A percentile compares a stretch with the other conserved stretches of the same genome.
Evolutionary conservation across 2,888 invertebrate genomes (phyloP).

Genomic region (Drosophila lacicola): DNA sequence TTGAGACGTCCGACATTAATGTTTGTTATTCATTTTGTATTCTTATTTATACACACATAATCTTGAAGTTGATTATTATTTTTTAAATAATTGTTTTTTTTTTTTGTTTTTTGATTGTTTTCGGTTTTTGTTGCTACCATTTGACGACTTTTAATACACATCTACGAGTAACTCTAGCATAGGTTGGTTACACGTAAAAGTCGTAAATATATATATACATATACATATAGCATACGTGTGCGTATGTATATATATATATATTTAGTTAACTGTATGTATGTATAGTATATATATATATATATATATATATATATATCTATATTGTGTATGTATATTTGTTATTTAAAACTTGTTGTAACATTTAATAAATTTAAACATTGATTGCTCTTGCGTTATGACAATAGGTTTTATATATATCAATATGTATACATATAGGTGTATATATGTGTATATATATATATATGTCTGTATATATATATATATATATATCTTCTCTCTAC

Average conservation of each 20-base stretch:
- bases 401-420: constrained; percentile 49
- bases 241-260: constrained; percentile 16
- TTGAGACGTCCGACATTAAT: not conserved
- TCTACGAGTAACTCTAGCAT: constrained; percentile 57
- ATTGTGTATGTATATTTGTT: constrained; percentile 23
- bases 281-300: not conserved
- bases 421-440: constrained; percentile 12
- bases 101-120: not conserved
- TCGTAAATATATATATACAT: constrained; percentile 11
- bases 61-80: constrained; percentile 1
- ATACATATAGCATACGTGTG: constrained; percentile 17
- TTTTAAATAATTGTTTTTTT: not conserved
- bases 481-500: constrained; percentile 13
- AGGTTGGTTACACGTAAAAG: constrained; percentile 28
- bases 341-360: constrained; percentile 62
- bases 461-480: constrained; percentile 32
- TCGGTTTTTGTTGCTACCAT: constrained; percentile 26
- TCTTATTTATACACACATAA: constrained; percentile 13
- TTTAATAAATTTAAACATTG: constrained; percentile 75
- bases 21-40: not conserved
- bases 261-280: constrained; percentile 26
- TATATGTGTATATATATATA: constrained; percentile 51
- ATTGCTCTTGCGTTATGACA: constrained; percentile 78
- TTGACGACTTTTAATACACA: constrained; percentile 38
- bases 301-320: constrained; percentile 26